A percentile compares a stretch with the other conserved stretches of the same genome.
Evolutionary conservation across 1,140 invertebrate genomes (phyloP).

Genomic region (Microplitis demolitor): DNA sequence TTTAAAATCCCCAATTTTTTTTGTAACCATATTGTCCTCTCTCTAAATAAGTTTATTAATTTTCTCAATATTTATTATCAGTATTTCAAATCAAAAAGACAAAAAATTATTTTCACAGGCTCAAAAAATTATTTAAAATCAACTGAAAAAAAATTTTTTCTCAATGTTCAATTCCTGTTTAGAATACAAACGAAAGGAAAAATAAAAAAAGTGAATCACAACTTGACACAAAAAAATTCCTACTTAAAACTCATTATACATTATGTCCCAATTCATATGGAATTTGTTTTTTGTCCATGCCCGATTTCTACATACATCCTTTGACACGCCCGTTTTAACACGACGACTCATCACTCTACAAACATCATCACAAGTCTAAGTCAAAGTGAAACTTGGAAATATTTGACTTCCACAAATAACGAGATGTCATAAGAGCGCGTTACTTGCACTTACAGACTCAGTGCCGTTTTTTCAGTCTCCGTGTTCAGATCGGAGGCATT

Average conservation of each 20-base stretch:
- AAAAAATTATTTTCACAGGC: too few relatives aligned
- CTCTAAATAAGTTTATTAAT: too few relatives aligned
- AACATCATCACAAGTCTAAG: slow-evolving; percentile 39
- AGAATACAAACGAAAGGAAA: background rate
- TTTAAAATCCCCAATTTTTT: too few relatives aligned
- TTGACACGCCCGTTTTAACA: slow-evolving; percentile 40
- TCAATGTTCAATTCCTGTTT: too few relatives aligned
- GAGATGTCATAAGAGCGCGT: slow-evolving; percentile 44
- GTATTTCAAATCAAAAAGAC: too few relatives aligned
- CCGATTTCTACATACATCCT: slow-evolving; percentile 55
- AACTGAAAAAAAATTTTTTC: too few relatives aligned
- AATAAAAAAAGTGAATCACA: background rate
- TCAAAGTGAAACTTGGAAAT: slow-evolving; percentile 52
- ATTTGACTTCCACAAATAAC: slow-evolving; percentile 49
- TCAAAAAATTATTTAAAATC: too few relatives aligned
- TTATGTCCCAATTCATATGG: slow-evolving; percentile 24
- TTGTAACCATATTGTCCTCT: too few relatives aligned
- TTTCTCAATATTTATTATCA: too few relatives aligned
- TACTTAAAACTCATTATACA: background rate
- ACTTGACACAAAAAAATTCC: background rate
- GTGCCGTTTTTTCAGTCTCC: slow-evolving; percentile 32
- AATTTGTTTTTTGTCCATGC: slow-evolving; percentile 35
- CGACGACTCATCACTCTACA: slow-evolving; percentile 36
- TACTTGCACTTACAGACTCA: slow-evolving; percentile 31
- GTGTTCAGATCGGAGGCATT: slow-evolving; percentile 8